Percentiles rank a stretch among this genome's conserved stretches.
These are phyloP conservation scores for Kryphioiulus occultus DNA, from an alignment of 2,888 invertebrate genomes.

Conservation along the genomic window DNA sequence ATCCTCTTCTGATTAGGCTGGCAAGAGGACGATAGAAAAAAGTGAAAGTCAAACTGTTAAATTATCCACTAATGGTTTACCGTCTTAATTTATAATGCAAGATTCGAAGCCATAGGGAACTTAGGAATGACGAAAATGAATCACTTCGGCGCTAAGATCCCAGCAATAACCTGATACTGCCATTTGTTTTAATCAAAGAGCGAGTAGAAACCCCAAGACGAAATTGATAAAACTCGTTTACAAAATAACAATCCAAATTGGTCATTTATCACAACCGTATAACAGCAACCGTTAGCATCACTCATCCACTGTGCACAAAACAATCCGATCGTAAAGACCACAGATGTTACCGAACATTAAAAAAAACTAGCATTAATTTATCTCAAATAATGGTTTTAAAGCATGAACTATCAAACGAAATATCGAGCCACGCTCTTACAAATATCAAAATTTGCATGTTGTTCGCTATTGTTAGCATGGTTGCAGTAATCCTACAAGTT, in stretches of 20 bases:
- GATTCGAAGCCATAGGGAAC: not conserved
- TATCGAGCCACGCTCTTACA: too few species aligned
- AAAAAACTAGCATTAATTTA: too few species aligned
- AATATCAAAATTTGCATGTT: too few species aligned
- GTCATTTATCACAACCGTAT: not conserved
- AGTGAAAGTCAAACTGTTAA: not conserved
- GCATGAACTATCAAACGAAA: too few species aligned
- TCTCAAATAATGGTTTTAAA: too few species aligned
- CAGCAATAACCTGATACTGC: not conserved
- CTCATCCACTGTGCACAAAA: not conserved
- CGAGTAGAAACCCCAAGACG: not conserved
- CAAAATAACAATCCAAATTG: not conserved
- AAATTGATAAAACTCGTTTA: not conserved
- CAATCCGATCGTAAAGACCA: not conserved
- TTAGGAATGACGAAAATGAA: not conserved
- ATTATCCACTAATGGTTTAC: not conserved
- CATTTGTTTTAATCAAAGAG: slow-evolving; percentile 21
- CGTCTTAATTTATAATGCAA: not conserved
- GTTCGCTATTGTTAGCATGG: too few species aligned
- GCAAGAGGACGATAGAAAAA: not conserved
- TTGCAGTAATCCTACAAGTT: too few species aligned
- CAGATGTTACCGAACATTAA: not conserved
- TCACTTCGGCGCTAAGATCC: not conserved
- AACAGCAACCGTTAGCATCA: not conserved
- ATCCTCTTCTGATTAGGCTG: not conserved